Evolutionary conservation across 2,797 vertebrate genomes (phyloP), one percentile per base, ranked within the genome.

Genomic region (Myioborus melanocephalus): DNA sequence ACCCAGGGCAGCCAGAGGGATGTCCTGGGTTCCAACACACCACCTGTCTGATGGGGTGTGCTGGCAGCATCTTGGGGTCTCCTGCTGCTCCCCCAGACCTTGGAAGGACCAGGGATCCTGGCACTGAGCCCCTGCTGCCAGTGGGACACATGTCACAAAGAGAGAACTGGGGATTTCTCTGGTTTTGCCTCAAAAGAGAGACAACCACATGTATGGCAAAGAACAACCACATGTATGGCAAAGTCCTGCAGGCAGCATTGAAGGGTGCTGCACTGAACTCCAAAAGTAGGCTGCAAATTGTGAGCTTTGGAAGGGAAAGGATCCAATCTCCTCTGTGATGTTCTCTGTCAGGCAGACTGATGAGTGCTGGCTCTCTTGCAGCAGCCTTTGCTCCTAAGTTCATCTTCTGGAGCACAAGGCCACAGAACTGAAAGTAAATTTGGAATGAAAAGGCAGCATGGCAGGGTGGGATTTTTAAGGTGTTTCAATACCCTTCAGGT

Each of bases 271-370:
- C 9, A 1, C 32, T 15, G 75, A 35, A 8, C 49, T 7, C 14
- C 16, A 1, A 6, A 20, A n/a, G 32, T 0, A 3, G 11, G 39
- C 34, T 84, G 24, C 26, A 24, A 60, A 27, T 30, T 3, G 23
- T 17, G 77, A 65, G 52, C 72, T 90, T 43, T 0, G 2, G 27
- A 28, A 26, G 8, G 27, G 20, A 68, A 59, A 43, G 30, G 26
- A 17, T 41, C 22, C 43, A 9, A 0, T 23, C 17, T 52, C 30
- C 52, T 37, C 46, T 0, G 5, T 19, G 14, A 3, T 46, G 1
- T 35, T 68, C 80, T 50, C 60, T 57, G 21, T 46, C 39, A 20
- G 61, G 53, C 15, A 64, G 63, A 6, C 7, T 17, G 81, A 43
- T 22, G 60, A 23, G n/a, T 20, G n/a, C 32, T 65, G 30, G 7